These are phyloP conservation scores for Tenthredo amoena DNA, from an alignment of 2,888 invertebrate species.

Conservation along the genomic window DNA sequence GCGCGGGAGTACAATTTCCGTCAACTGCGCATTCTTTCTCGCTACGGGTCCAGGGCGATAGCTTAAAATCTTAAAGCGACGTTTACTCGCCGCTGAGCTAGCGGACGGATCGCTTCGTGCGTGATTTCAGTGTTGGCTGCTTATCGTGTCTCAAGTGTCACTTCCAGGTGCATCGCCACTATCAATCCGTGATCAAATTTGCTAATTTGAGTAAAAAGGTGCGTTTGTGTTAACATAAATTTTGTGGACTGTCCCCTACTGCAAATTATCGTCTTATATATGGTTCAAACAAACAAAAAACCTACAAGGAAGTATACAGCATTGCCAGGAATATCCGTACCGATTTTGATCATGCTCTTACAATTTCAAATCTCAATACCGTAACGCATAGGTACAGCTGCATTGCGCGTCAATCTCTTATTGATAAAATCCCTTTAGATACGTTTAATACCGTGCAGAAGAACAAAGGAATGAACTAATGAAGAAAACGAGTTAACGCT, in stretches of 20 bases:
- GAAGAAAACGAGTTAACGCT: background rate
- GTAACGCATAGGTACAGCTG: background rate
- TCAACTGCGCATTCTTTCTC: conserved; percentile 36
- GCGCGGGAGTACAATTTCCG: background rate
- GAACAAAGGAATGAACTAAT: background rate
- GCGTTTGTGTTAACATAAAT: conserved; percentile 41
- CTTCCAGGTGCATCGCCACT: conserved; percentile 44
- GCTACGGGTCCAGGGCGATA: conserved; percentile 33
- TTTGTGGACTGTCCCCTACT: background rate
- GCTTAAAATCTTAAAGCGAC: conserved; percentile 39
- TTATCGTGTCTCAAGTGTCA: conserved; percentile 50
- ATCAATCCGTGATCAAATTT: conserved; percentile 34
- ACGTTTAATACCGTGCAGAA: background rate
- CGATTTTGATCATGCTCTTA: background rate
- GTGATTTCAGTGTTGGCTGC: conserved; percentile 10
- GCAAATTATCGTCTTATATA: background rate
- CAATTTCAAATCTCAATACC: background rate
- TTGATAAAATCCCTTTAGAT: background rate
- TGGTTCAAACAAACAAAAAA: conserved; percentile 1
- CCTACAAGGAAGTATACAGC: background rate
- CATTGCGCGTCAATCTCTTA: background rate
- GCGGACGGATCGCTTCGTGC: conserved; percentile 47
- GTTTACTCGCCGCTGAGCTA: conserved; percentile 50
- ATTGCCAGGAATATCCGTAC: conserved; percentile 23
- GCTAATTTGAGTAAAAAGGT: conserved; percentile 42